A percentile compares a stretch with the other conserved stretches of the same genome.
Evolutionary conservation across 2,113 vertebrate genomes (phyloP).

Genomic region (Eira barbara): DNA sequence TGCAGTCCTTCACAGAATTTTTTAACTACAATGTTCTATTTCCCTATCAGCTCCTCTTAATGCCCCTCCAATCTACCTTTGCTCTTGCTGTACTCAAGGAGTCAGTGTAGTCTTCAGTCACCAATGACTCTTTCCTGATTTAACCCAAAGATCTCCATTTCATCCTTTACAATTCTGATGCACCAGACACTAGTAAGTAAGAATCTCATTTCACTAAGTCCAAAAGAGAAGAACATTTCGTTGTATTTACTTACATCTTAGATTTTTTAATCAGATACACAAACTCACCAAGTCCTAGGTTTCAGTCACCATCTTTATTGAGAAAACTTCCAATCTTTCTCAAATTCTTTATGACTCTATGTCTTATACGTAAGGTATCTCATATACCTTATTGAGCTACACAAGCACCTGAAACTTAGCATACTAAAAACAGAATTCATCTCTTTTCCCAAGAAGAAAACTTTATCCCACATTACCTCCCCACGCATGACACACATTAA

Average conservation of each 20-base stretch:
- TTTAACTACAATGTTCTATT: neutral
- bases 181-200: neutral
- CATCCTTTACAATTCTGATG: neutral
- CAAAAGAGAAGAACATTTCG: neutral
- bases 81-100: neutral
- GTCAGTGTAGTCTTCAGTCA: neutral
- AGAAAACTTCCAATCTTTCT: neutral
- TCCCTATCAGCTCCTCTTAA: neutral
- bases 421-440: neutral
- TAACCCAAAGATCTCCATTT: neutral
- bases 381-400: neutral
- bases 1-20: neutral
- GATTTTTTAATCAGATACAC: neutral
- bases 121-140: neutral
- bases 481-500: neutral
- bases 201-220: neutral
- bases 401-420: neutral
- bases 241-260: neutral
- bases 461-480: neutral
- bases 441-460: neutral
- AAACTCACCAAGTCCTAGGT: neutral
- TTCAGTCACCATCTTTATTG: neutral
- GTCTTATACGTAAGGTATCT: neutral
- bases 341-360: neutral
- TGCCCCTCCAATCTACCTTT: neutral